Base-by-base conservation (phyloP, 2,888 invertebrate species). In the Pegoplata infirma region DNA sequence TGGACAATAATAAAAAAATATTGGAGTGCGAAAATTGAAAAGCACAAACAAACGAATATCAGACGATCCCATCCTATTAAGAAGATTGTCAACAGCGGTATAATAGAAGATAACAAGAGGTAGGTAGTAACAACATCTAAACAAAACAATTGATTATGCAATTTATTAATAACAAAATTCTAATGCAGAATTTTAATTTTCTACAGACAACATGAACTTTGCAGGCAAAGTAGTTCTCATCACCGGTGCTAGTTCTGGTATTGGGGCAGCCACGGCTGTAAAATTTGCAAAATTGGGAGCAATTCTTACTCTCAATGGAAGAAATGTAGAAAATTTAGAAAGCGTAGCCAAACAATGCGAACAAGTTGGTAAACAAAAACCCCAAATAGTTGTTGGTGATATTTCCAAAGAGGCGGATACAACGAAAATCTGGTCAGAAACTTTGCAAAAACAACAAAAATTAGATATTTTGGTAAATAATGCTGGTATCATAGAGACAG, bases 401-500 rank as follows among this genome's bases (percentile, higher is more conserved):
- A 94, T 95, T 86, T 88, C 86, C 12, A 84, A 86, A 8, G 95
- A 95, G 82, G 91, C 92, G 0, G 86, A 87, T 49, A 84, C 84
- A 5, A 91, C 92, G 83, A 91, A 91, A 14, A 92, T 96, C 81
- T 86, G 96, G 0, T 91, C 93, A 46, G 89, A 91, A 16, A 94
- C 95, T 0, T 89, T 96, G 8, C 90, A 92, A 14, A 91, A 92
- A 80, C 95, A 91, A 85, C 91, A 92, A 0, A 92, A 91, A 85
- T 87, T 97, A 6, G 95, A 97, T 90, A 92, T 96, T 28, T 88
- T 97, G 46, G 91, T 97, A 0, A 97, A 98, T 87, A 96, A 95
- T 90, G 98, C 98, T 58, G 98, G 98, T n/a, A 92, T 95, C 61
- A 88, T 97, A 40, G 94, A 94, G 86, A 88, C 90, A 3, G 98